Evolutionary conservation across 2,888 invertebrate genomes (phyloP).

Genomic region (Protula sp.): DNA sequence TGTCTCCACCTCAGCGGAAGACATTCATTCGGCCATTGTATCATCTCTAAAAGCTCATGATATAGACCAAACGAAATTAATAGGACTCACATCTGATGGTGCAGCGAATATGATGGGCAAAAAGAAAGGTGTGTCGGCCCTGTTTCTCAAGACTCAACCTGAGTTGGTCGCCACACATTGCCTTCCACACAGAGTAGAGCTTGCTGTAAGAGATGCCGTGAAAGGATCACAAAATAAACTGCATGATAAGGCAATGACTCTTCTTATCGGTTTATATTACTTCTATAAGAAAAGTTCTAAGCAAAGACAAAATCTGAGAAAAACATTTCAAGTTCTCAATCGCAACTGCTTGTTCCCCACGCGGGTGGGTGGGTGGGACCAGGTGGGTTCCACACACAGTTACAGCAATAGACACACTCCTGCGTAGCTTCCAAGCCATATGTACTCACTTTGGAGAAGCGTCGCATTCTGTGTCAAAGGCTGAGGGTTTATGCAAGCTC

Average conservation of each 20-base stretch:
- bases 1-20: neutral
- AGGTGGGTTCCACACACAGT: neutral
- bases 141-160: neutral
- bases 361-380: neutral
- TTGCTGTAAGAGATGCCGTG: neutral
- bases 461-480: too few species aligned
- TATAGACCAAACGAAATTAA: neutral
- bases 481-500: too few species aligned
- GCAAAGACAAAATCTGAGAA: neutral
- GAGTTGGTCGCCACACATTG: neutral
- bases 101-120: neutral
- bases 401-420: too few species aligned
- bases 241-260: neutral
- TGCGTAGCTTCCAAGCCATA: too few species aligned
- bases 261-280: neutral
- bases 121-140: neutral
- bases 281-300: neutral
- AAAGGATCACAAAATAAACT: neutral
- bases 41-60: neutral
- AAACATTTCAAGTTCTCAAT: neutral
- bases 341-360: too few species aligned
- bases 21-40: neutral
- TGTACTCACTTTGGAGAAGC: too few species aligned
- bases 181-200: neutral
- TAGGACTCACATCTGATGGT: neutral